Base-by-base conservation (phyloP, 1,140 invertebrate genomes). In the Oryctes rhinoceros region DNA sequence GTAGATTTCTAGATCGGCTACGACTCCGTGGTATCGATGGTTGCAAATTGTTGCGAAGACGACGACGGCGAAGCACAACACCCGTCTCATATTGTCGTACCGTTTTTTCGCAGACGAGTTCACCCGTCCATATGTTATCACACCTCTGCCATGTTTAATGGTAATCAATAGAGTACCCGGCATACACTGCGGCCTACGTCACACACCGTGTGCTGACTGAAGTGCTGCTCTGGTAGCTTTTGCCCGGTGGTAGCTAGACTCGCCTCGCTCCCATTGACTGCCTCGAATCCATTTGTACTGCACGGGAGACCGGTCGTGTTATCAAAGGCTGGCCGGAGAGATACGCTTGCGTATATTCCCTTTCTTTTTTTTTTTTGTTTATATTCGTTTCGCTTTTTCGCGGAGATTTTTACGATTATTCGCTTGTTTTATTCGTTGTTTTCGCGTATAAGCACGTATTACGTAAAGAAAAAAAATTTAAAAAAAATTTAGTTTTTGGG, bases 101-200 rank as follows among this genome's bases (percentile, higher is more conserved):
- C 7, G 65, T 18, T 37, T n/a, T 11, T 9, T 20, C 10, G n/a
- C n/a, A 18, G 78, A 37, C 20, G 59, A 37, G 11, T 18, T 67
- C 59, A 80, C 71, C 53, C 53, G 53, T 75, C 79, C 79, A 80
- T 80, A 80, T 80, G 79, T 80, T 80, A 74, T 80, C 62, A 80
- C 79, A 75, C 79, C 65, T 75, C 71, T 80, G 79, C 79, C 65
- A 75, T 75, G 35, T 75, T 79, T 37, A 47, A 48, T 62, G 48
- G 35, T 30, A 80, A 80, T 80, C 79, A 44, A 80, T 80, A 80
- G 13, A 48, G 11, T 74, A 37, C 65, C 71, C 44, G 30, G 71
- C 71, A 35, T 76, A 67, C 79, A 67, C 75, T 47, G 71, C 39
- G 65, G 13, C 67, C 44, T 30, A 80, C 79, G 79, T 80, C n/a